Evolutionary conservation across 1,140 invertebrate genomes (phyloP), one percentile per base, ranked within the genome.

Genomic region (Drosophila littoralis): DNA sequence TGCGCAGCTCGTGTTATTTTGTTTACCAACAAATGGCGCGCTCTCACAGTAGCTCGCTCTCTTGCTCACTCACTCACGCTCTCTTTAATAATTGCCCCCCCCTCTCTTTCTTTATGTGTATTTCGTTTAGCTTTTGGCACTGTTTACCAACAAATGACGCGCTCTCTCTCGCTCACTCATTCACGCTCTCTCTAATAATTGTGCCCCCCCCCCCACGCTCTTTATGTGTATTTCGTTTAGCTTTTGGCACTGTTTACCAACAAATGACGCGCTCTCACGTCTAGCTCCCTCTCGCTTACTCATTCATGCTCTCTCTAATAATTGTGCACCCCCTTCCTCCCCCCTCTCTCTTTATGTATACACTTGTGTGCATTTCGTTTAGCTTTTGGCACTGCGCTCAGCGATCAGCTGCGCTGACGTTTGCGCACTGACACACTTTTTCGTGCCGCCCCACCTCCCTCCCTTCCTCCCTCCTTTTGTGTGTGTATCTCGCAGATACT

Each of bases 341-440:
- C 9, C 54, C 48, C 43, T 46, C 38, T n/a, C n/a, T 59, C 22
- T 66, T 1, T 9, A 40, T 15, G 40, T 3, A 64, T 15, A 52
- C 12, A 38, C 6, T 46, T 32, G 50, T 35, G 28, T 10, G 40
- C 36, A 43, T 28, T 28, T 28, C 22, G 22, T 40, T 52, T 45
- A 52, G 48, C 63, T 66, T 57, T 60, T 45, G 60, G 22, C 22
- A 28, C 22, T 66, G 64, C 64, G 36, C 73, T 51, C 43, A 57
- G 42, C 83, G 84, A 88, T 88, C 84, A 88, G 84, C 84, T 88
- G 82, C 81, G 81, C 78, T 78, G 64, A 81, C 79, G 81, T 81
- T 86, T 68, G 84, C 83, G 84, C 84, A 86, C 72, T 88, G 84
- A 88, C 84, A 88, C 85, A 88, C 84, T 88, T 88, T 83, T 71